These are phyloP conservation scores for Oncorhynchus tshawytscha DNA, from an alignment of 2,113 vertebrate genomes.

Conservation along the genomic window DNA sequence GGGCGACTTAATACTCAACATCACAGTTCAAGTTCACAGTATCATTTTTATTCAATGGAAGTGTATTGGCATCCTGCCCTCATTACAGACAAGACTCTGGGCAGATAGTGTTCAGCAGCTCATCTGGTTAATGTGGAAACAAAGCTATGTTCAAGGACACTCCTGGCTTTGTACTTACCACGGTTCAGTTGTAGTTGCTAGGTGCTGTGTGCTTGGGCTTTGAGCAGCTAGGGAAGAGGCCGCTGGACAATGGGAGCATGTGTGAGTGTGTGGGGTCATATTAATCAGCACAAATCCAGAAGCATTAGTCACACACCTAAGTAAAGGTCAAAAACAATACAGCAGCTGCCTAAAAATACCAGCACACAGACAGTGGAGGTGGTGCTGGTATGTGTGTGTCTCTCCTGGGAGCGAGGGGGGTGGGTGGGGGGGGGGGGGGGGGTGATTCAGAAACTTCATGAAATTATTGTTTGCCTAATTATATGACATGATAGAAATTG, in stretches of 20 bases:
- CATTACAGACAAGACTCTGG: constrained; percentile 22
- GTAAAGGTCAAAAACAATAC: constrained; percentile 59
- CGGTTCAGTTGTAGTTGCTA: not conserved
- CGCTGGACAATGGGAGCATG: not conserved
- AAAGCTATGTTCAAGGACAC: constrained; percentile 44
- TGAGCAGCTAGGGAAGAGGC: not conserved
- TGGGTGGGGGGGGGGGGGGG: not conserved
- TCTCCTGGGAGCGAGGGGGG: not conserved
- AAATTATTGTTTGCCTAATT: no score
- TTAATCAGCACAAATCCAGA: constrained; percentile 58
- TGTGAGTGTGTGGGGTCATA: constrained; percentile 39
- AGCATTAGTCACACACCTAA: constrained; percentile 49
- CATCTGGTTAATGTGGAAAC: constrained; percentile 47
- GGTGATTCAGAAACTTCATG: no score
- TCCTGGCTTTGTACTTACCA: not conserved
- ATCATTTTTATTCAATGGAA: not conserved
- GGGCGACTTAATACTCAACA: not conserved
- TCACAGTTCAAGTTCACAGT: not conserved
- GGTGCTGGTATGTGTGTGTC: constrained; percentile 7
- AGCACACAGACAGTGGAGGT: constrained; percentile 3
- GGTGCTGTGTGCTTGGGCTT: not conserved
- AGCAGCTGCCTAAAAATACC: constrained; percentile 52
- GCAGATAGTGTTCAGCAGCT: constrained; percentile 26
- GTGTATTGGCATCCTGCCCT: constrained; percentile 12
- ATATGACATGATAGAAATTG: not conserved